These are phyloP conservation scores for Burhinus oedicnemus DNA, from an alignment of 2,113 vertebrate genomes.

Conservation along the genomic window DNA sequence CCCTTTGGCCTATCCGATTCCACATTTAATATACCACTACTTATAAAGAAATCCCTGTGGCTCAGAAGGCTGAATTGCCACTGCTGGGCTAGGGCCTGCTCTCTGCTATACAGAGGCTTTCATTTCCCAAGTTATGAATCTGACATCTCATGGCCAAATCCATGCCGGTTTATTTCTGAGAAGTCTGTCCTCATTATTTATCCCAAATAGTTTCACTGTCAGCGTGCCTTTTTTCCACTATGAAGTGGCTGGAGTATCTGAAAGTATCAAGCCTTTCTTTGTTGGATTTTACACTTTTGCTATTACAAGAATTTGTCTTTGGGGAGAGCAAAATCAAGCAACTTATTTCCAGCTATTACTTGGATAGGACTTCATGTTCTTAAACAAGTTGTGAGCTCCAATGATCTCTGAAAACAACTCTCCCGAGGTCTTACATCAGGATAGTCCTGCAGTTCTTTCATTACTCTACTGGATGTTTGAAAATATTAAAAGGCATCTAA, in stretches of 20 bases:
- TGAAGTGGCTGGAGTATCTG: slow-evolving; percentile 14
- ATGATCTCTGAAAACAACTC: slow-evolving; percentile 57
- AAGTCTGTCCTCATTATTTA: slow-evolving; percentile 63
- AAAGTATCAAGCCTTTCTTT: slow-evolving; percentile 51
- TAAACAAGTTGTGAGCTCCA: slow-evolving; percentile 60
- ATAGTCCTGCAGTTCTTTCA: slow-evolving; percentile 60
- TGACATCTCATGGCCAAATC: slow-evolving; percentile 62
- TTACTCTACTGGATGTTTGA: slow-evolving; percentile 64
- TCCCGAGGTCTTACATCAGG: slow-evolving; percentile 46
- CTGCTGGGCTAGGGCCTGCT: slow-evolving; percentile 15
- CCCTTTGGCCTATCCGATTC: slow-evolving; percentile 19
- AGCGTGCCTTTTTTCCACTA: background rate
- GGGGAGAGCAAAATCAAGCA: slow-evolving; percentile 62
- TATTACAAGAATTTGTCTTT: slow-evolving; percentile 68
- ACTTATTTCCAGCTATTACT: slow-evolving; percentile 67
- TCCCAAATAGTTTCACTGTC: slow-evolving; percentile 53
- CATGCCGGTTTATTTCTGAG: slow-evolving; percentile 55
- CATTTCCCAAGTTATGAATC: slow-evolving; percentile 65
- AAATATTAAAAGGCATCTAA: slow-evolving; percentile 71
- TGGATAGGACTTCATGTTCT: slow-evolving; percentile 56
- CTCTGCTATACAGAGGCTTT: slow-evolving; percentile 46
- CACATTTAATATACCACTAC: slow-evolving; percentile 58
- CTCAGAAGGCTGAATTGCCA: slow-evolving; percentile 53
- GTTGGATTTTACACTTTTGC: slow-evolving; percentile 62
- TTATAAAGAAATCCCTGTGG: slow-evolving; percentile 60